These are phyloP conservation scores for Boulengeromyrus knoepffleri DNA, from an alignment of 2,113 vertebrate species.

Conservation along the genomic window DNA sequence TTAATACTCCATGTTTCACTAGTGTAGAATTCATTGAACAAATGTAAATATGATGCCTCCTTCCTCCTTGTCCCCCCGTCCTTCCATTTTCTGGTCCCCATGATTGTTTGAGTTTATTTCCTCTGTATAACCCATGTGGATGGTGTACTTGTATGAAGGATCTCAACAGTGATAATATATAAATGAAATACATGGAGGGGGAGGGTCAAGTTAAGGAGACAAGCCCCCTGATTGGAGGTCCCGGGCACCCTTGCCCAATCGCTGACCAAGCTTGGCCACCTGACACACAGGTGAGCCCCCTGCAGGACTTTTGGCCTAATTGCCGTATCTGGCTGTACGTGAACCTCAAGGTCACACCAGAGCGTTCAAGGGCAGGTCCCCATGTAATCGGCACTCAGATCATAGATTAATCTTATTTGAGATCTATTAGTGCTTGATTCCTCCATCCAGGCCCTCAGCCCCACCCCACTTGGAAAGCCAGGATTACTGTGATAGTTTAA, in stretches of 20 bases:
- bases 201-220: not conserved
- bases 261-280: slow-evolving; percentile 60
- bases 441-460: slow-evolving; percentile 77
- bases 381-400: slow-evolving; percentile 99
- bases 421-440: slow-evolving; percentile 99
- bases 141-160: not conserved
- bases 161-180: not conserved
- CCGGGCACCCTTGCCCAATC: not conserved
- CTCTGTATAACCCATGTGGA: not conserved
- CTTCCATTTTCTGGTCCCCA: not conserved
- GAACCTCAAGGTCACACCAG: slow-evolving; percentile 99
- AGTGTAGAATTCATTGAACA: not conserved
- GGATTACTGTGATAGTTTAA: slow-evolving; percentile 99
- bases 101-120: not conserved
- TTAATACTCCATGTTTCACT: not conserved
- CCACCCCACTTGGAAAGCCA: slow-evolving; percentile 82
- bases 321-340: slow-evolving; percentile 81
- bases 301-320: slow-evolving; percentile 87
- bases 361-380: slow-evolving; percentile 99
- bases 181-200: not conserved
- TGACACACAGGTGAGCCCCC: slow-evolving; percentile 63
- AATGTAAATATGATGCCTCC: not conserved
- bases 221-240: not conserved
- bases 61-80: not conserved
- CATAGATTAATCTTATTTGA: slow-evolving; percentile 99